phyloP scores from a whole-genome alignment of 2,888 invertebrate species.

The Pyrrhosoma nymphula region DNA sequence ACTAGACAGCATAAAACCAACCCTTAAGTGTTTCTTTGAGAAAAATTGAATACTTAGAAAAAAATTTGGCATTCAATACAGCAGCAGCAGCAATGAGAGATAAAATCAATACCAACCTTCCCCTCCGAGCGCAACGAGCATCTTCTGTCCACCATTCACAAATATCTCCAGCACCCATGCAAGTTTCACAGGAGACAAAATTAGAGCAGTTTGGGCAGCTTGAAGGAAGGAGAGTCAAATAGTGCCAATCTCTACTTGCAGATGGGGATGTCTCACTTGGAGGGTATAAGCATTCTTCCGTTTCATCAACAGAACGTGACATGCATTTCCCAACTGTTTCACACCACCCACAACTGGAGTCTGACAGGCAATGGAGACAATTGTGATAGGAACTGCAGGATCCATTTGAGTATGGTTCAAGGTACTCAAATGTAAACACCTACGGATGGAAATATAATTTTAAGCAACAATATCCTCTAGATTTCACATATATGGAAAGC shows the following conservation, averaged over 20 bases:
- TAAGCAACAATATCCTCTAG: background rate
- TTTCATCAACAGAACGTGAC: conserved; percentile 84
- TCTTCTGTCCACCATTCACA: conserved; percentile 97
- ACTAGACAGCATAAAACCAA: too few species aligned
- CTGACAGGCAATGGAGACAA: conserved; percentile 92
- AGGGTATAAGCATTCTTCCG: conserved; percentile 70
- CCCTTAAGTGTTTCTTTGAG: too few species aligned
- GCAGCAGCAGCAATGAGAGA: background rate
- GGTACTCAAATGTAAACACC: conserved; percentile 91
- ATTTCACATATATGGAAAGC: background rate
- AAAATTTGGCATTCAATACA: background rate
- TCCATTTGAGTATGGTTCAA: conserved; percentile 92
- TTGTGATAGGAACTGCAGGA: conserved; percentile 88
- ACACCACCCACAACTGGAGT: conserved; percentile 96
- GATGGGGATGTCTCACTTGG: conserved; percentile 79
- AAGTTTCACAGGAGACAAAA: conserved; percentile 92
- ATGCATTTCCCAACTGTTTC: conserved; percentile 87
- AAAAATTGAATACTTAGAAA: too few species aligned
- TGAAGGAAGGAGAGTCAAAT: conserved; percentile 89
- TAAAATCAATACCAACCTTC: conserved; percentile 77
- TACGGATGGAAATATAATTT: conserved; percentile 72
- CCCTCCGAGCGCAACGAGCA: conserved; percentile 90
- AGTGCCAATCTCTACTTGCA: conserved; percentile 84
- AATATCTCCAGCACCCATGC: conserved; percentile 84
- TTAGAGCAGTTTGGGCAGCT: conserved; percentile 94